Base-by-base conservation (phyloP, 2,113 vertebrate genomes). In the Deroptyus accipitrinus region DNA sequence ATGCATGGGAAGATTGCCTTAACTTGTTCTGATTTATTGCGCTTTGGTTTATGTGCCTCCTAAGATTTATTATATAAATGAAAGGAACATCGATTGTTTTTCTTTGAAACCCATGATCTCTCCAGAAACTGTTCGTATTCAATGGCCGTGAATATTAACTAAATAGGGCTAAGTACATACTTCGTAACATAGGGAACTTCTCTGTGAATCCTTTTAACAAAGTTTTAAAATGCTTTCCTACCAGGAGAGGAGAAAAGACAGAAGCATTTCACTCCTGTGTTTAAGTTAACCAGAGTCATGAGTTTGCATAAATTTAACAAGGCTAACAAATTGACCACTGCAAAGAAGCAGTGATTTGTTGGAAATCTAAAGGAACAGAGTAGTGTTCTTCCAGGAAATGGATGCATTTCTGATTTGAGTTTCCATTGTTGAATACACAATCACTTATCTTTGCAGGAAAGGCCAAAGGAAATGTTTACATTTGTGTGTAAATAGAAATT, bases 1-100 rank as follows among this genome's bases (percentile, higher is more conserved):
- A 31, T 0, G 1, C 6, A 0, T 22, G 23, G 37, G 27, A 33
- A 66, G 30, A 28, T 52, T 70, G 33, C 49, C 10, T 64, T 64
- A 24, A 18, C n/a, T 55, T 62, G 10, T 14, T 86, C 37, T 73
- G 63, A 16, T 33, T 73, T 73, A 27, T n/a, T 11, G 2, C n/a
- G 44, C n/a, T 80, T 61, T 79, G 35, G 11, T 70, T 80, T 52
- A 17, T 12, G 4, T 66, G 12, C 24, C n/a, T 66, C 55, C 33
- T 51, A 19, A 61, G 35, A 30, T 46, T 7, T 73, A 49, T 39
- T 77, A 9, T 2, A 10, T 42, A 63, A 91, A 57, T 48, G n/a
- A 73, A 74, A 42, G n/a, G 13, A 84, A 35, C 28, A 66, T 13
- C 3, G 15, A 11, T 70, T 54, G 19, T 73, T 83, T 87, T 62